Base-by-base conservation (phyloP, 2,888 invertebrate genomes). In the Fragum fragum region DNA sequence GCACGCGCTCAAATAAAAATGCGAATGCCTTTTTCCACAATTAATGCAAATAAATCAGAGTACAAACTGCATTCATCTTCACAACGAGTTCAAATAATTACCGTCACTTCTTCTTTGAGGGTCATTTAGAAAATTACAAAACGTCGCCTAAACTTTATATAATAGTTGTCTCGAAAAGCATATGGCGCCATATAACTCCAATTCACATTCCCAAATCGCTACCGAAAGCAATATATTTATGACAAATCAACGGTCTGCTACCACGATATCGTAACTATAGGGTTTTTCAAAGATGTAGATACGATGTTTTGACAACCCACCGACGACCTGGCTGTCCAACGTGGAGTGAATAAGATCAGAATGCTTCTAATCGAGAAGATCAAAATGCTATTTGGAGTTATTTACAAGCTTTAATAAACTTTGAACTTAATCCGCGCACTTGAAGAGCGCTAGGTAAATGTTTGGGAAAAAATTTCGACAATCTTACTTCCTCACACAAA, bases 401-500 rank as follows among this genome's bases (percentile, higher is more conserved):
- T 83, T 80, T 83, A 83, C 68, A 80, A 72, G 83, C 79, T 77
- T 83, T 83, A 79, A 83, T 83, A 63, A 83, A 77, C 77, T 83
- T 79, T 52, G 73, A 71, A 55, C 57, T 11, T 73, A 79, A 66
- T 74, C 76, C 72, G 14, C n/a, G 28, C 52, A 70, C 79, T 73
- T 52, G 11, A 76, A 23, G 32, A 32, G 36, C 76, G 26, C 76
- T 32, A 28, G 63, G 76, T 47, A 42, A 26, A 55, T 29, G 32
- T 71, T 36, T 36, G 23, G 70, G 53, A 26, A 70, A 52, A 32
- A 66, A 42, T 66, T 66, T 32, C 6, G 32, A 36, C 32, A 36
- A 36, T n/a, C n/a, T n/a, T n/a, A n/a, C n/a, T n/a, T n/a, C n/a
- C n/a, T n/a, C n/a, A n/a, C n/a, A n/a, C n/a, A n/a, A n/a, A n/a